Percentiles rank a stretch among this genome's conserved stretches.
These are phyloP conservation scores for Protobothrops mucrosquamatus DNA, from an alignment of 2,113 vertebrate species.

Conservation along the genomic window DNA sequence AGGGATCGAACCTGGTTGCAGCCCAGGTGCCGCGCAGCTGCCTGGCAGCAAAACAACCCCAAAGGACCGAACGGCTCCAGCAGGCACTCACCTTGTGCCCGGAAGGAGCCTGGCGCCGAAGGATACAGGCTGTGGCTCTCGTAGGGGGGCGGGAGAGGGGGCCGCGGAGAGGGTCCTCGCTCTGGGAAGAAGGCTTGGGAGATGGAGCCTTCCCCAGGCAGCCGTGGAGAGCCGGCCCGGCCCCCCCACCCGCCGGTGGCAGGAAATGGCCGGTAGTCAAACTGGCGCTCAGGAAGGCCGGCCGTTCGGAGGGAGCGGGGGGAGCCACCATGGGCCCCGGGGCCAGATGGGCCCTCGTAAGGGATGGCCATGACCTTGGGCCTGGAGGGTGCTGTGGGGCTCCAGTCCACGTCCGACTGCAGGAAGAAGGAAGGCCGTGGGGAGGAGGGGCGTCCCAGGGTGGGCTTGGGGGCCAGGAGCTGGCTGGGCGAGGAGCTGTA, in stretches of 20 bases:
- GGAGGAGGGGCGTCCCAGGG: slow-evolving; percentile 47
- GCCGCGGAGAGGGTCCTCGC: slow-evolving; percentile 53
- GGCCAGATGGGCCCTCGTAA: background rate
- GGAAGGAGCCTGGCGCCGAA: slow-evolving; percentile 31
- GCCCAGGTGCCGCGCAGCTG: background rate
- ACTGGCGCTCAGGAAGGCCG: slow-evolving; percentile 21
- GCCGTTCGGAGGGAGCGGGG: slow-evolving; percentile 42
- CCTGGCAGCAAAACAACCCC: background rate
- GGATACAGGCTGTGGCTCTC: slow-evolving; percentile 38
- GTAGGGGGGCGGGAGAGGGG: background rate
- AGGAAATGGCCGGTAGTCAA: slow-evolving; percentile 40
- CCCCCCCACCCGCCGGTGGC: background rate
- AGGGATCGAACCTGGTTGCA: background rate
- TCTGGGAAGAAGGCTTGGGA: slow-evolving; percentile 57
- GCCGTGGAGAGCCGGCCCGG: slow-evolving; percentile 46
- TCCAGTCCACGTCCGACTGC: slow-evolving; percentile 48
- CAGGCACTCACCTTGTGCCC: slow-evolving; percentile 52
- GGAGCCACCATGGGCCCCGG: slow-evolving; percentile 44
- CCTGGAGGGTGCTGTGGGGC: slow-evolving; percentile 43
- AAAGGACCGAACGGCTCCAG: background rate
- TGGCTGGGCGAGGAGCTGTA: slow-evolving; percentile 26
- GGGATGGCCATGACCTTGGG: slow-evolving; percentile 46
- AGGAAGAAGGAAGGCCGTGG: slow-evolving; percentile 56
- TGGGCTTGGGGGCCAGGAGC: slow-evolving; percentile 26
- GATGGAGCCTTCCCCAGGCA: slow-evolving; percentile 13